phyloP scores from a whole-genome alignment of 2,113 vertebrate genomes.

The Myotis yumanensis region DNA sequence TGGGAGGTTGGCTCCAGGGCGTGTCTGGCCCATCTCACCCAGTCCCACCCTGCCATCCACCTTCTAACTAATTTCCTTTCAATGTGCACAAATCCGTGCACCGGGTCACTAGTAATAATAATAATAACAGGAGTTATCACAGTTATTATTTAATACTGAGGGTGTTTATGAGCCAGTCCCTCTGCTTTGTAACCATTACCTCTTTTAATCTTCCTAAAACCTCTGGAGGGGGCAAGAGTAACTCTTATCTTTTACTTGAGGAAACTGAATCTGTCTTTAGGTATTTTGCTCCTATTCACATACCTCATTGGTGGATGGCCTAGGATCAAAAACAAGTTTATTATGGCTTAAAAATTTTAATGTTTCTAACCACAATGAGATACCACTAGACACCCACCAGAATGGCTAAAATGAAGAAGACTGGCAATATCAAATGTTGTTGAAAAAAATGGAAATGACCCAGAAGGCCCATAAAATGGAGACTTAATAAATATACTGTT shows the following conservation, averaged over 20 bases:
- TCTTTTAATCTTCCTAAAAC: neutral
- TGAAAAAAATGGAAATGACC: neutral
- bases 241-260: neutral
- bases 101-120: neutral
- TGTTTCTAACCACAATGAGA: neutral
- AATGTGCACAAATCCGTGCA: too few species aligned
- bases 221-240: neutral
- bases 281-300: neutral
- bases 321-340: neutral
- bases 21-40: too few species aligned
- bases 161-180: neutral
- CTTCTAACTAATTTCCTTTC: too few species aligned
- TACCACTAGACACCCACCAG: neutral
- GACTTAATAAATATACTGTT: neutral
- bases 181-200: neutral
- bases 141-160: neutral
- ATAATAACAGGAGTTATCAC: neutral
- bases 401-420: neutral
- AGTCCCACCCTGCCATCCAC: too few species aligned
- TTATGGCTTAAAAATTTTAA: neutral
- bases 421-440: neutral
- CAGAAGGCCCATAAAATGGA: neutral
- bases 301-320: neutral
- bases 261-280: neutral
- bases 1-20: too few species aligned